Conservation (phyloP, 2,113 vertebrate species). For the Oreochromis tanganicae region DNA sequence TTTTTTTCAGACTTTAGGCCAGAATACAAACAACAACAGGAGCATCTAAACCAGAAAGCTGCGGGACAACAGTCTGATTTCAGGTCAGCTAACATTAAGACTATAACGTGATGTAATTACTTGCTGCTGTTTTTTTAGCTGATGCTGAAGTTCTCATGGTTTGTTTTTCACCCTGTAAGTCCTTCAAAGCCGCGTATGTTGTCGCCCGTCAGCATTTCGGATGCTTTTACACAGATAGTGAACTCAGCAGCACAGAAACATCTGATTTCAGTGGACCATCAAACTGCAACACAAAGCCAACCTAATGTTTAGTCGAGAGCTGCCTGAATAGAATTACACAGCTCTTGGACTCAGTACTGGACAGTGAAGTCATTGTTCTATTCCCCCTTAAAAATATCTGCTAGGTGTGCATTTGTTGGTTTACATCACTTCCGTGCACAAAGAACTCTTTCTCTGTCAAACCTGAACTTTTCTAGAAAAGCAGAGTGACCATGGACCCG, state of each 20-base stretch:
- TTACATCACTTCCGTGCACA: background rate
- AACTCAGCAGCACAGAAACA: background rate
- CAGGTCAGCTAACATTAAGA: background rate
- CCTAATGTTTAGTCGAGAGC: background rate
- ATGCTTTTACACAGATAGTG: background rate
- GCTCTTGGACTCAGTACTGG: background rate
- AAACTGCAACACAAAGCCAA: background rate
- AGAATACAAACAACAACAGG: background rate
- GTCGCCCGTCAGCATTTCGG: background rate
- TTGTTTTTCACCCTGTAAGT: background rate
- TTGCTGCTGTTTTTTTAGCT: accelerated
- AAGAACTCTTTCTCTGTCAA: background rate
- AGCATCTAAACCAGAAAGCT: background rate
- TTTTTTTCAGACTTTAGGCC: background rate
- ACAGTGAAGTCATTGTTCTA: background rate
- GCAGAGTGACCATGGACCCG: slow-evolving; percentile 3
- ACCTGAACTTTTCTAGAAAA: background rate
- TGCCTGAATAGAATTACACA: background rate
- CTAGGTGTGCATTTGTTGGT: background rate
- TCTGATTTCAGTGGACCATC: slow-evolving; percentile 37
- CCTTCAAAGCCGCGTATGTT: background rate
- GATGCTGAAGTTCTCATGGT: background rate
- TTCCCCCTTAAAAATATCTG: background rate
- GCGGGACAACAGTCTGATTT: background rate
- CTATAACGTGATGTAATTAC: accelerated